phyloP scores from a whole-genome alignment of 2,113 vertebrate genomes.

The Daboia siamensis region DNA sequence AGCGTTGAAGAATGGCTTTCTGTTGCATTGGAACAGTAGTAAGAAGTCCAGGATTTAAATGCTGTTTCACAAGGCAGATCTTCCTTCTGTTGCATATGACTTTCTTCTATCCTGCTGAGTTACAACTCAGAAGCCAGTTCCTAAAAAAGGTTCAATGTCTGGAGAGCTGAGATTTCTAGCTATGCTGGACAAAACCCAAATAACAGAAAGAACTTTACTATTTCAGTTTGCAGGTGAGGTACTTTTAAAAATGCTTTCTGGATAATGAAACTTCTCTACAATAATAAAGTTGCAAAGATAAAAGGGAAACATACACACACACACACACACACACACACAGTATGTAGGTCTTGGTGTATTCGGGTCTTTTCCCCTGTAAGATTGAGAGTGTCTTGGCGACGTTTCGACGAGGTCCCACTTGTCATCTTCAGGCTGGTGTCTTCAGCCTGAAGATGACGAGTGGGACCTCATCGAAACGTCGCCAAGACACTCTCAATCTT shows the following conservation, averaged over 20 bases:
- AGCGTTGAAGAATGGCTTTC: not conserved
- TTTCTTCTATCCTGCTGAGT: not conserved
- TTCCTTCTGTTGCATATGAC: not conserved
- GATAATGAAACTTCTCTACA: not conserved
- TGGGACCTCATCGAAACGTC: too few species aligned
- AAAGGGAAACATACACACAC: not conserved
- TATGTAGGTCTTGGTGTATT: too few species aligned
- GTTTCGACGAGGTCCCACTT: too few species aligned
- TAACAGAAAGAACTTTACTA: not conserved
- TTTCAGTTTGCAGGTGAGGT: not conserved
- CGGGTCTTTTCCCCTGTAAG: too few species aligned
- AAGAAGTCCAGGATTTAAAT: not conserved
- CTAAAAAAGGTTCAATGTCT: not conserved
- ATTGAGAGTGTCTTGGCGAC: too few species aligned
- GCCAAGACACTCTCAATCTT: too few species aligned
- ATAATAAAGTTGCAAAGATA: not conserved
- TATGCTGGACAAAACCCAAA: not conserved
- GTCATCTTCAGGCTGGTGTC: too few species aligned
- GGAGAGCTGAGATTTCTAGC: not conserved
- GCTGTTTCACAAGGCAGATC: not conserved
- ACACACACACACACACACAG: not conserved
- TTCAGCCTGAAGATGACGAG: too few species aligned
- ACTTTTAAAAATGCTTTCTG: not conserved
- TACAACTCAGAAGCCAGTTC: not conserved
- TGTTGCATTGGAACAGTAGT: not conserved